Base-by-base conservation (phyloP, 2,888 invertebrate species). In the Halictus ligatus region DNA sequence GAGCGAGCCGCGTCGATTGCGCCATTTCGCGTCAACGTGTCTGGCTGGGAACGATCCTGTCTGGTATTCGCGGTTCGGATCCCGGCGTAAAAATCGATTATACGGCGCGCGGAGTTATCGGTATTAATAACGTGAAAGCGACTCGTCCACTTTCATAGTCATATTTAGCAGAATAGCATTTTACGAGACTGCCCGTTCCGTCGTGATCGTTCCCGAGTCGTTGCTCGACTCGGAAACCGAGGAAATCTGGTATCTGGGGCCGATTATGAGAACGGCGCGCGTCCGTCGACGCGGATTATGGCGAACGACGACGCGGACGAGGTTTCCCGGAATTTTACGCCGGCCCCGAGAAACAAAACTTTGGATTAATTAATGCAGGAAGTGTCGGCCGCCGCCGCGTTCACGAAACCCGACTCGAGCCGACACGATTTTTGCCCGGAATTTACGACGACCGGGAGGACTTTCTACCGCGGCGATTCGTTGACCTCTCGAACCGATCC, bases 41-140 rank as follows among this genome's bases (percentile, higher is more conserved):
- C 84, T 83, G 84, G 72, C 84, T 35, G 78, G 15, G 78, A 83
- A 72, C 83, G 78, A 79, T 64, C 79, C 35, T 46, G n/a, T 35
- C 54, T 72, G 15, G 15, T 25, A 18, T 64, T 29, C 64, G 64
- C 29, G 29, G 21, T 10, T 69, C 21, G 21, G 21, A 69, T 40
- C 35, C 3, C 35, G 21, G 12, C 10, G 67, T 69, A 69, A 69
- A 69, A 69, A 69, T 69, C 67, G 40, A 69, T 69, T 69, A 69
- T 21, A 43, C 43, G 12, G 12, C 10, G n/a, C 43, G 6, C n/a
- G 21, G n/a, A 71, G n/a, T 71, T 71, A 71, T 71, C n/a, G 43
- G n/a, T 13, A 43, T 71, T 71, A 71, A 83, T 71, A 71, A 83
- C 64, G 64, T 46, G 75, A 40, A 54, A 83, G 71, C 54, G n/a